Evolutionary conservation across 2,113 vertebrate species (phyloP), one percentile per base, ranked within the genome.

Genomic region (Nerophis ophidion): DNA sequence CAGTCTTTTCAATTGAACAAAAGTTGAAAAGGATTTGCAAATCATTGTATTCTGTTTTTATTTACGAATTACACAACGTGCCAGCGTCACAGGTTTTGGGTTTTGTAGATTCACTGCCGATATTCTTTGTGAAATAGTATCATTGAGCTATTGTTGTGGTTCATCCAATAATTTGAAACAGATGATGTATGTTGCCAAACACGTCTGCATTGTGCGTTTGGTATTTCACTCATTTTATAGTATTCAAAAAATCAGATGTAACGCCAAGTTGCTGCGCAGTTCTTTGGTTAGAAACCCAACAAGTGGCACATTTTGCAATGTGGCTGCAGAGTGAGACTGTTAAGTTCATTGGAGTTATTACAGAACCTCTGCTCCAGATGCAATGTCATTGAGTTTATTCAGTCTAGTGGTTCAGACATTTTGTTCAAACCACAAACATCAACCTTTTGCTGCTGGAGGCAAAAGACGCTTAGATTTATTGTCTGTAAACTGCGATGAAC

Each of bases 41-140:
- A 26, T 26, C 26, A 26, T 26, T 26, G 26, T 26, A 26, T 26
- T 26, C 26, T 26, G 26, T 26, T 26, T 26, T 26, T 26, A 26
- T 26, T 26, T 26, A 26, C 26, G 26, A 26, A 2, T 26, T 26
- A 26, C 26, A 26, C 26, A 26, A 26, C 26, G 26, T 26, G 26
- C 2, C 2, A 26, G 4, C 26, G 3, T 26, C 26, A 26, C 2
- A 3, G 26, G 26, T 26, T 26, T 26, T 26, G 26, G 26, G 26
- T 26, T 26, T 26, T 34, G 7, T 35, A 56, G 65, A 74, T 59
- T 50, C 60, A 75, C 57, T 56, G 46, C 53, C 12, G 1, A 26
- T 7, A 57, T 76, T 67, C 57, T 60, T 38, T 70, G 19, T 15
- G n/a, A 42, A 42, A 9, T 3, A 26, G 3, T 26, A 26, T 26